A percentile compares a stretch with the other conserved stretches of the same genome.
Conservation (phyloP, 2,888 invertebrate genomes). For the Electrophaes corylata region DNA sequence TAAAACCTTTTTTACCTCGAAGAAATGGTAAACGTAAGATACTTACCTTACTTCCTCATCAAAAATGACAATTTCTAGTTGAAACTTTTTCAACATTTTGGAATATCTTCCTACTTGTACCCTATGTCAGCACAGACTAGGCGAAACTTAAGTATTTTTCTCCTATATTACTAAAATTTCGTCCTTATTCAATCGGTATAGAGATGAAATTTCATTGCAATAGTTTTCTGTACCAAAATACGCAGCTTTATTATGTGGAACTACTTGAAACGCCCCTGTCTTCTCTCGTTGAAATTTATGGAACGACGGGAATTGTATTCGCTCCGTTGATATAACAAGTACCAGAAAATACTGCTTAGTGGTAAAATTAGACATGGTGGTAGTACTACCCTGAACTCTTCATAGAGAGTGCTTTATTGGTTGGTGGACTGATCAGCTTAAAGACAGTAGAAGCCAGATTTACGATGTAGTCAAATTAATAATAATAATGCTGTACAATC, state of each 20-base stretch:
- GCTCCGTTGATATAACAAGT: background rate
- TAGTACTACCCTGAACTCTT: too few species aligned
- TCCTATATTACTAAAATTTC: background rate
- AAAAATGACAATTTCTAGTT: background rate
- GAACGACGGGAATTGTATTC: background rate
- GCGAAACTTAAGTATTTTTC: background rate
- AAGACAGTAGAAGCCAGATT: too few species aligned
- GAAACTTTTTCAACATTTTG: background rate
- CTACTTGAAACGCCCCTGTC: background rate
- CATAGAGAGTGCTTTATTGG: too few species aligned
- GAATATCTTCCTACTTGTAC: background rate
- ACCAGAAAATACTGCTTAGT: too few species aligned
- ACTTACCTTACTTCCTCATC: background rate
- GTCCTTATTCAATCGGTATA: background rate
- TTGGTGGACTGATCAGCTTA: too few species aligned
- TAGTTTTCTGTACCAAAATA: background rate
- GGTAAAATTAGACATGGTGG: too few species aligned
- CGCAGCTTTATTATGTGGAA: background rate
- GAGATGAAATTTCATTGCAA: background rate
- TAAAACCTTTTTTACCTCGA: background rate
- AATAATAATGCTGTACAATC: too few species aligned
- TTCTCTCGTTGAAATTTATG: background rate
- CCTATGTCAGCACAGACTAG: background rate
- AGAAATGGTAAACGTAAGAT: background rate
- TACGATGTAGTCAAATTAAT: too few species aligned